A percentile compares a stretch with the other conserved stretches of the same genome.
phyloP scores from a whole-genome alignment of 2,888 invertebrate genomes.

The Heterodera filipjevi region DNA sequence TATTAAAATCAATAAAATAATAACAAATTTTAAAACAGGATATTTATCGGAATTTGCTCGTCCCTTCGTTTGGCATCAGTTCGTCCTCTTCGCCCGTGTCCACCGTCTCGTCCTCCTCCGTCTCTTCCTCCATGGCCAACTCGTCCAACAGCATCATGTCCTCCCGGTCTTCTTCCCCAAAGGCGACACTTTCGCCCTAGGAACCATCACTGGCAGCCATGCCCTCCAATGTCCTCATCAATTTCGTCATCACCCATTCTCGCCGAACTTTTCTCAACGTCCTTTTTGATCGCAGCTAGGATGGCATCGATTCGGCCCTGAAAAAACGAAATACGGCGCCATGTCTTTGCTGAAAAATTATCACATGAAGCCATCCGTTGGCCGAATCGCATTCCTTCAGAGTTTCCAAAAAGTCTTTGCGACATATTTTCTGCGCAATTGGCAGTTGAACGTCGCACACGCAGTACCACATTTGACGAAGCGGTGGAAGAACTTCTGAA shows the following conservation, averaged over 20 bases:
- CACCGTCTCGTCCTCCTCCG: too few species aligned
- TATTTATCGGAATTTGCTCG: too few species aligned
- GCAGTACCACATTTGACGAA: constrained; percentile 69
- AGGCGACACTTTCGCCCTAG: not conserved
- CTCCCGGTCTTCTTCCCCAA: constrained; percentile 20
- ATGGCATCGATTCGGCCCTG: constrained; percentile 32
- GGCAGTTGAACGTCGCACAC: constrained; percentile 67
- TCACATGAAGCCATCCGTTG: constrained; percentile 52
- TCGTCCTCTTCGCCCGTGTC: too few species aligned
- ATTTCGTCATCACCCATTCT: not conserved
- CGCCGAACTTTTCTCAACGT: constrained; percentile 45
- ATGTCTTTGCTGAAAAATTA: constrained; percentile 23
- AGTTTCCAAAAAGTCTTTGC: constrained; percentile 32
- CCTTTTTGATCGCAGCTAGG: constrained; percentile 54
- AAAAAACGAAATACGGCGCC: too few species aligned
- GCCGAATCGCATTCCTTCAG: constrained; percentile 37
- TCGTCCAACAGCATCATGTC: not conserved
- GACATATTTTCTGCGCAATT: constrained; percentile 46
- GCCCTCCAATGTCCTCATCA: not conserved
- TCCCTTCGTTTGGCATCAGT: too few species aligned
- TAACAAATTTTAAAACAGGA: too few species aligned
- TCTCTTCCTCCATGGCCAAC: constrained; percentile 15
- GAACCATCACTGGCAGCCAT: not conserved
- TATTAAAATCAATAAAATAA: too few species aligned
- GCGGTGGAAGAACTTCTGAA: constrained; percentile 64